phyloP scores from a whole-genome alignment of 2,113 vertebrate species.

The Malurus alboscapulatus region DNA sequence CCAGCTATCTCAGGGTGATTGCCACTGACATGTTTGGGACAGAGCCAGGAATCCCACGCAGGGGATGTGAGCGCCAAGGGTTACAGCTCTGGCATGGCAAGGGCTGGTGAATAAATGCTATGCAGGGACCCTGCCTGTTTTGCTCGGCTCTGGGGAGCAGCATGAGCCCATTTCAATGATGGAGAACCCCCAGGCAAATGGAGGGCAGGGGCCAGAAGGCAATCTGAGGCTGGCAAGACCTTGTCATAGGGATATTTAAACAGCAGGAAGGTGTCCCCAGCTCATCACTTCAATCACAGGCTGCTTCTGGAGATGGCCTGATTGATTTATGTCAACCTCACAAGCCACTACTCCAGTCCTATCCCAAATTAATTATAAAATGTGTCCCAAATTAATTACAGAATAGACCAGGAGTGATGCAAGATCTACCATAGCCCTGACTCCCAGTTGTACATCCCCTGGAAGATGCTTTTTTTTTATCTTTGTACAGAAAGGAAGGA shows the following conservation, averaged over 20 bases:
- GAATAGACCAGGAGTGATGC: background rate
- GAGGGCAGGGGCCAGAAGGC: background rate
- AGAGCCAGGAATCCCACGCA: background rate
- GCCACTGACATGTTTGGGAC: background rate
- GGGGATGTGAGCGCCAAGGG: background rate
- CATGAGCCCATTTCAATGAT: background rate
- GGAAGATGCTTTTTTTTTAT: background rate
- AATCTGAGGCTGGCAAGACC: background rate
- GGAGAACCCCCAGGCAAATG: background rate
- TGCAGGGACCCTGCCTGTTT: background rate
- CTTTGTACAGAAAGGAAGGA: background rate
- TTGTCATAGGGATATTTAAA: background rate
- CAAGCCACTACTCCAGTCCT: background rate
- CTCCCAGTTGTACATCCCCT: background rate
- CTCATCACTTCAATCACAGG: background rate
- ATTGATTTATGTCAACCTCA: fast-evolving
- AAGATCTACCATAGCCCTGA: background rate
- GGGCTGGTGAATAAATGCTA: background rate
- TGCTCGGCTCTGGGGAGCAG: background rate
- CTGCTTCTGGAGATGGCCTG: background rate
- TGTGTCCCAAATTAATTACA: background rate
- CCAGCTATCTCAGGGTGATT: background rate
- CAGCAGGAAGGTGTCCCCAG: background rate
- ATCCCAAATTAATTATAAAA: background rate
- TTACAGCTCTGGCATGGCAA: background rate